Evolutionary conservation across 1,140 invertebrate species (phyloP).

Genomic region (Diprion similis): DNA sequence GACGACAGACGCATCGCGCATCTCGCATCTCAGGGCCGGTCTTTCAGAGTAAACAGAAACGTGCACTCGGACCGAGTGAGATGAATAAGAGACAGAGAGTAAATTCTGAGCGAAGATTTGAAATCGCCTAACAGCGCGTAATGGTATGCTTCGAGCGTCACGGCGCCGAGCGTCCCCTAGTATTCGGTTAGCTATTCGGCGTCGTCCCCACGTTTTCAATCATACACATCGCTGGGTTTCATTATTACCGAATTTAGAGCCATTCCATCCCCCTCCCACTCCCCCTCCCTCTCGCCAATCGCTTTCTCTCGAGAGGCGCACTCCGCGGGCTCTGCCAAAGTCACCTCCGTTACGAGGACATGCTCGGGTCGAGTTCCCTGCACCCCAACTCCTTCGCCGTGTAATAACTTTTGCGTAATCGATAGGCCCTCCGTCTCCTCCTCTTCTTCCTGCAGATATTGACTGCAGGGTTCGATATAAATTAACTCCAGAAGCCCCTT

Average conservation of each 20-base stretch:
- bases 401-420: constrained; percentile 37
- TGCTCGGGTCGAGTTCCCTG: constrained; percentile 21
- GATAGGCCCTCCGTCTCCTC: constrained; percentile 12
- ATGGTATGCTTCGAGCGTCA: constrained; percentile 23
- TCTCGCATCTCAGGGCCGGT: background rate
- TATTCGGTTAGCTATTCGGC: constrained; percentile 28
- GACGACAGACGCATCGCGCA: too few species aligned
- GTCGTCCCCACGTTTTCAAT: constrained; percentile 48
- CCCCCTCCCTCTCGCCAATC: background rate
- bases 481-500: constrained; percentile 19
- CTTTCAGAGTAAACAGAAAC: background rate
- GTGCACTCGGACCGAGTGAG: too few species aligned
- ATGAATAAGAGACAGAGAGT: background rate
- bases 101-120: constrained; percentile 25
- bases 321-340: background rate
- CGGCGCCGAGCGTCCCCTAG: background rate
- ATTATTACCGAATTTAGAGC: constrained; percentile 52
- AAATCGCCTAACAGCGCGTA: constrained; percentile 29
- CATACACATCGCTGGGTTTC: constrained; percentile 53
- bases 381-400: constrained; percentile 16
- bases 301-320: background rate
- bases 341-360: background rate
- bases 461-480: background rate
- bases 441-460: constrained; percentile 12
- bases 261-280: constrained; percentile 29